These are phyloP conservation scores for Phrynocephalus forsythii DNA, from an alignment of 2,797 vertebrate genomes.

Conservation along the genomic window DNA sequence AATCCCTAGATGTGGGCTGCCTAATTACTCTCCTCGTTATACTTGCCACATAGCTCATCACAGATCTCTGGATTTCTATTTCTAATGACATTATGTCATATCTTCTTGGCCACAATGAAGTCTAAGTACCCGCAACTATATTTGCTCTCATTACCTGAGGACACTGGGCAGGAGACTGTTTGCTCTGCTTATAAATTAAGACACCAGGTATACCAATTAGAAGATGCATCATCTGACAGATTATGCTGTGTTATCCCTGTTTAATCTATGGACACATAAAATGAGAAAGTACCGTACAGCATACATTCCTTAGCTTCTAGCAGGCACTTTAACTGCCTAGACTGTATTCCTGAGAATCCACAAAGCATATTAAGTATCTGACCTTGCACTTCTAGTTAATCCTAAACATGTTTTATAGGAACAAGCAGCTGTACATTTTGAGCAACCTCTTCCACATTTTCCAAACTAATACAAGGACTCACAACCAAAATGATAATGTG, in stretches of 20 bases:
- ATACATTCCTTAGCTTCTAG: neutral
- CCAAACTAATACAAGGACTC: neutral
- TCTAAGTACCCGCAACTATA: neutral
- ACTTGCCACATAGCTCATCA: neutral
- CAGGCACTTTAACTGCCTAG: neutral
- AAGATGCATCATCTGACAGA: neutral
- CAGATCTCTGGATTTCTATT: neutral
- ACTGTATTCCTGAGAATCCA: neutral
- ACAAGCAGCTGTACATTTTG: neutral
- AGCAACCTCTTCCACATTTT: neutral
- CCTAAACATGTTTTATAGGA: neutral
- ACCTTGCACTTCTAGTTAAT: constrained; percentile 10
- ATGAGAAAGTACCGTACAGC: neutral
- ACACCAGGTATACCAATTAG: neutral
- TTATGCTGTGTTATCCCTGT: neutral
- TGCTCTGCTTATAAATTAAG: neutral
- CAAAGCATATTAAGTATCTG: constrained; percentile 4
- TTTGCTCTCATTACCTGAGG: neutral
- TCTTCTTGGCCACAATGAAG: neutral
- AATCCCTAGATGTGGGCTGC: neutral
- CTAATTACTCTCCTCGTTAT: neutral
- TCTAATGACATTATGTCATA: neutral
- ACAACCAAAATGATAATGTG: neutral
- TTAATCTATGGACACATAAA: neutral
- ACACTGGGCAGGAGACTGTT: neutral